These are phyloP conservation scores for Diphyllodes magnificus DNA, from an alignment of 2,113 vertebrate species.

Conservation along the genomic window DNA sequence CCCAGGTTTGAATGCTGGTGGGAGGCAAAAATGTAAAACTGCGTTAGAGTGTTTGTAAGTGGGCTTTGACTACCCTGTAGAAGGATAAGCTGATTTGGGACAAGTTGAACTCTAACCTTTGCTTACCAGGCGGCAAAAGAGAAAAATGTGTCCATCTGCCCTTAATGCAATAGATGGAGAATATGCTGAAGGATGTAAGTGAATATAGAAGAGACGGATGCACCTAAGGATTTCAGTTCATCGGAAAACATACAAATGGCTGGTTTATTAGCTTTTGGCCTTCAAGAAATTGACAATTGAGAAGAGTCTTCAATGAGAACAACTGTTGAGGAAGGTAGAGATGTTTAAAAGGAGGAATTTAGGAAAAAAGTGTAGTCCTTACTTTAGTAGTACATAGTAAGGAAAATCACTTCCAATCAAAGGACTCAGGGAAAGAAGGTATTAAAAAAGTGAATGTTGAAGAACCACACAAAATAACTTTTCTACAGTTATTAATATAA, in stretches of 20 bases:
- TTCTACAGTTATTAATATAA: not conserved
- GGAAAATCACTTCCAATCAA: not conserved
- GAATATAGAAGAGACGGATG: not conserved
- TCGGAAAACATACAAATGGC: not conserved
- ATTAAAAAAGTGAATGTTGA: not conserved
- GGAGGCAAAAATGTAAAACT: constrained; percentile 69
- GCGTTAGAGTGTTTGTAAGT: constrained; percentile 60
- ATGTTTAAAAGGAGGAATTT: not conserved
- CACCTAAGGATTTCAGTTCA: not conserved
- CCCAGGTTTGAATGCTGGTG: constrained; percentile 63
- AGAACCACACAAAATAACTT: not conserved
- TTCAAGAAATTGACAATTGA: not conserved
- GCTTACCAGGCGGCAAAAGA: constrained; percentile 13
- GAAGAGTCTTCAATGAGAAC: not conserved
- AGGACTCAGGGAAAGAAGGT: not conserved
- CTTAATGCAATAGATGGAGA: not conserved
- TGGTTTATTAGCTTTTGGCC: not conserved
- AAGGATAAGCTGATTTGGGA: constrained; percentile 41
- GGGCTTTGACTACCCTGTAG: constrained; percentile 42
- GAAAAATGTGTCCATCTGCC: constrained; percentile 12
- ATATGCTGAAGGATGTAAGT: not conserved
- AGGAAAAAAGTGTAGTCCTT: not conserved
- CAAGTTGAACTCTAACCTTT: constrained; percentile 25
- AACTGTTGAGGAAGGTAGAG: not conserved
- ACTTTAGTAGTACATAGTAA: not conserved